Evolutionary conservation across 2,888 invertebrate genomes (phyloP).

Genomic region (Chrysolina americana): DNA sequence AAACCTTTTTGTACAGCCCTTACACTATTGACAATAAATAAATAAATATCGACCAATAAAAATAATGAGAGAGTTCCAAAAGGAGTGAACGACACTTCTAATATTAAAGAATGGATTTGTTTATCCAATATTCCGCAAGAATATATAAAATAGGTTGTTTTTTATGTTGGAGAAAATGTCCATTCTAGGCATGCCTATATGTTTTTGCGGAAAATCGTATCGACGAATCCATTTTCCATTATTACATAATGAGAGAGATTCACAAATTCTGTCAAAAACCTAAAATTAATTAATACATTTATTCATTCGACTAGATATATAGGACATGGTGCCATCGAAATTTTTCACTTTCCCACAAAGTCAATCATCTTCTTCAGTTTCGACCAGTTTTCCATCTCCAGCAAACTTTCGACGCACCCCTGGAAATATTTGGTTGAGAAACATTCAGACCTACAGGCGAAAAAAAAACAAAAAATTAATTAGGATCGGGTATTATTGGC

Average conservation of each 20-base stretch:
- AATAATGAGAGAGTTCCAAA: constrained; percentile 54
- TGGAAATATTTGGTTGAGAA: constrained; percentile 86
- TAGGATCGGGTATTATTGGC: neutral
- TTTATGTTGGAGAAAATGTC: no score
- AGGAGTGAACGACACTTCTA: constrained; percentile 15
- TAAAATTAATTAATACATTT: constrained; percentile 61
- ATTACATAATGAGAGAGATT: constrained; percentile 48
- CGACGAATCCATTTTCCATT: no score
- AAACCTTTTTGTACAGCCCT: no score
- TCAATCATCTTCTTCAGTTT: constrained; percentile 85
- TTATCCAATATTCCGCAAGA: no score
- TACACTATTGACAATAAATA: constrained; percentile 43
- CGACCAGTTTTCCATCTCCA: constrained; percentile 83
- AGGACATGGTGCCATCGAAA: constrained; percentile 58
- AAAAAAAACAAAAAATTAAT: constrained; percentile 38
- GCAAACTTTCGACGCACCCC: constrained; percentile 85
- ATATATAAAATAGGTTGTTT: no score
- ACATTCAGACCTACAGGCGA: constrained; percentile 80
- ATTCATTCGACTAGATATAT: constrained; percentile 63
- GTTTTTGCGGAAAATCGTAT: no score
- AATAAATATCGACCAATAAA: constrained; percentile 53
- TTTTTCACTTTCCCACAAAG: constrained; percentile 76
- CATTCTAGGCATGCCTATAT: no score
- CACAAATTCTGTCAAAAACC: constrained; percentile 60
- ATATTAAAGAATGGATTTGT: no score